Percentiles rank a stretch among this genome's conserved stretches.
These are phyloP conservation scores for Spheniscus humboldti DNA, from an alignment of 2,797 vertebrate species.

Conservation along the genomic window DNA sequence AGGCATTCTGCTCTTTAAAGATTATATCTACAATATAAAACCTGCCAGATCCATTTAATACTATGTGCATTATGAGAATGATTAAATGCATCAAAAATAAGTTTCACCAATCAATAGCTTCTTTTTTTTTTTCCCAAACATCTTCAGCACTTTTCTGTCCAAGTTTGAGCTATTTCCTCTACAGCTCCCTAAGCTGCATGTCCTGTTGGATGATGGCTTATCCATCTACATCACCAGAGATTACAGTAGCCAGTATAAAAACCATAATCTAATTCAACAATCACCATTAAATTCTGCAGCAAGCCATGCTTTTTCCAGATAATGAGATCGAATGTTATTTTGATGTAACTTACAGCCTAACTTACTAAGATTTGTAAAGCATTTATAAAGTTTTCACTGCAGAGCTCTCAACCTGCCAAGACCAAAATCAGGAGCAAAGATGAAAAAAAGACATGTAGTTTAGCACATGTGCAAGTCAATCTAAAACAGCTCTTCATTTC, in stretches of 20 bases:
- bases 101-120: neutral
- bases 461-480: neutral
- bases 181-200: neutral
- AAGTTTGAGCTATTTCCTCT: neutral
- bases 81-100: neutral
- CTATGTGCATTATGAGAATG: neutral
- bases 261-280: neutral
- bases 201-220: neutral
- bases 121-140: neutral
- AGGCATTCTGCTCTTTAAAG: neutral
- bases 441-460: neutral
- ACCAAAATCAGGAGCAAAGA: conserved; percentile 8
- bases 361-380: conserved; percentile 10
- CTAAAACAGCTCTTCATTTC: neutral
- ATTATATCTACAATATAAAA: neutral
- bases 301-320: neutral
- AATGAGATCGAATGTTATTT: neutral
- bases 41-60: neutral
- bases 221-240: neutral
- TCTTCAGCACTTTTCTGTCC: neutral
- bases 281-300: neutral
- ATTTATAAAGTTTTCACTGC: conserved; percentile 2
- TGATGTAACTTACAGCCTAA: neutral
- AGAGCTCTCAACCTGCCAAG: neutral
- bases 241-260: neutral